Base-by-base conservation (phyloP, 2,797 vertebrate genomes). In the Anomalospiza imberbis region DNA sequence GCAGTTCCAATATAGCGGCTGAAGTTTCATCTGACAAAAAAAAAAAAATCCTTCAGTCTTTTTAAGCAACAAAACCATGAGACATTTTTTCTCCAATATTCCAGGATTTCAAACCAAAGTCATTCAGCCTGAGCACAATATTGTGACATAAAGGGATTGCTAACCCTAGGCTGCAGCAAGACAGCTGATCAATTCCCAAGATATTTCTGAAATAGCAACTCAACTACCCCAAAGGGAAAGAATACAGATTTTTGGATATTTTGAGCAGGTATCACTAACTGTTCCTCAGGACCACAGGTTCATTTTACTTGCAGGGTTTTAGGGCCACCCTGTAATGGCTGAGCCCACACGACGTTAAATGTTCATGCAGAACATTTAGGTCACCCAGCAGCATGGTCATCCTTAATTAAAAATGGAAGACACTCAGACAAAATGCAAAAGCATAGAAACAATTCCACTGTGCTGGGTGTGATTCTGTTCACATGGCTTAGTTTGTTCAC, bases 361-460 rank as follows among this genome's bases (percentile, higher is more conserved):
- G 50, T 50, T 76, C 18, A 31, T 16, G 54, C 15, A 48, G 21
- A 89, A 65, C n/a, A 65, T 26, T 65, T 17, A 74, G 12, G 15
- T 34, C 2, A 1, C 17, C 14, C n/a, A 78, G n/a, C 5, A 65
- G 34, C 20, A 9, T 2, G 1, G 3, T 25, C 66, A 62, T n/a
- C 26, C 17, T 19, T 28, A 54, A 28, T 17, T 51, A 89, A 61
- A 66, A 89, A 50, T 13, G 3, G 2, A 70, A 74, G 34, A 65
- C 51, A 88, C 6, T 1, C 29, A 47, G 36, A n/a, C 18, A 94
- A 85, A 85, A 58, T 32, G 24, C 4, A 24, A 50, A 77, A 75
- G 51, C 29, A 74, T 0, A 50, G 22, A 34, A 74, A 83, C 44
- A 83, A 50, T 42, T 62, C 51, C 16, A 65, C 10, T n/a, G 22